Percentiles rank a stretch among this genome's conserved stretches.
Conservation (phyloP, 2,888 invertebrate genomes). For the Cephonodes hylas region DNA sequence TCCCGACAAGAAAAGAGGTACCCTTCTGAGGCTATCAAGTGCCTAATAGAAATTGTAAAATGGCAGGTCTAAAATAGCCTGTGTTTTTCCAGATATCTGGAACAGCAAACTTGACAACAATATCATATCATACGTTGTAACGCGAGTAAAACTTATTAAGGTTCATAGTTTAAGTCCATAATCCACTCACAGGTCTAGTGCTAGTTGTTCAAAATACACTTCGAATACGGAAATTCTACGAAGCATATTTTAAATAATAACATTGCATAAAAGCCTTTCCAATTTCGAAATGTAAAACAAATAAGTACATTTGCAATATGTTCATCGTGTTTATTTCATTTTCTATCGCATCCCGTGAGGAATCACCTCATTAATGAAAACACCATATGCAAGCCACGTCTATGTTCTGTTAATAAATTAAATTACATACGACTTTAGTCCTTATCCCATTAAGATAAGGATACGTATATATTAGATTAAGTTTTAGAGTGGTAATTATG, state of each 20-base stretch:
- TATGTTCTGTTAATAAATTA: constrained; percentile 11
- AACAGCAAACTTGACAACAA: too few species aligned
- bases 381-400: constrained; percentile 39
- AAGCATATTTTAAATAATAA: not conserved
- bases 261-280: not conserved
- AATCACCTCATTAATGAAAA: constrained; percentile 56
- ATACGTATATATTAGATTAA: constrained; percentile 1
- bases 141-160: too few species aligned
- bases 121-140: too few species aligned
- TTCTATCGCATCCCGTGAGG: constrained; percentile 48
- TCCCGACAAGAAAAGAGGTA: too few species aligned
- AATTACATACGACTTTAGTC: constrained; percentile 19
- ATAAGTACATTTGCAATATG: constrained; percentile 46
- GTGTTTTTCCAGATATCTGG: too few species aligned
- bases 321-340: constrained; percentile 49
- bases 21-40: too few species aligned
- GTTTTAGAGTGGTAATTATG: constrained; percentile 15
- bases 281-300: constrained; percentile 31
- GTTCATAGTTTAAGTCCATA: too few species aligned
- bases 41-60: too few species aligned
- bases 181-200: too few species aligned
- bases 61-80: too few species aligned
- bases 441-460: constrained; percentile 24
- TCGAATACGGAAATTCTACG: too few species aligned
- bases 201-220: too few species aligned